These are phyloP conservation scores for Platichthys flesus DNA, from an alignment of 2,113 vertebrate genomes.

Conservation along the genomic window DNA sequence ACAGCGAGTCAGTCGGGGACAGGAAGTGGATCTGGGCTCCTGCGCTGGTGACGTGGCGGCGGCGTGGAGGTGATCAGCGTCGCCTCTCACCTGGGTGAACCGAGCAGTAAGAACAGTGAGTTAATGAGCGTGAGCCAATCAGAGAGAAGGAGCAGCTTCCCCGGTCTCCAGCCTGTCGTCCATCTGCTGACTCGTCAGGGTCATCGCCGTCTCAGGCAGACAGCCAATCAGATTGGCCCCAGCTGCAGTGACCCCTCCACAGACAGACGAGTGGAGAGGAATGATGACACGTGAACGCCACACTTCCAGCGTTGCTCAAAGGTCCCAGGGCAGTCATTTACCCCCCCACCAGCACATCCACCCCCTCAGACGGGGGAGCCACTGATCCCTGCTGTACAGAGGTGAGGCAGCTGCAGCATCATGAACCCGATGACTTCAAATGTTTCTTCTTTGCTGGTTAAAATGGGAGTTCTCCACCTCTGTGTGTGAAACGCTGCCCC, in stretches of 20 bases:
- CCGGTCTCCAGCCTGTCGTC: conserved; percentile 8
- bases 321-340: conserved; percentile 49
- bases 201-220: conserved; percentile 13
- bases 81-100: too few species aligned
- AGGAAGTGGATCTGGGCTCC: too few species aligned
- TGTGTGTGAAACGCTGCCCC: too few species aligned
- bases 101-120: neutral
- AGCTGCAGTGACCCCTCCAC: neutral
- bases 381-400: conserved; percentile 41
- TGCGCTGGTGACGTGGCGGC: too few species aligned
- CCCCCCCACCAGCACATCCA: neutral
- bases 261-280: neutral
- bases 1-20: too few species aligned
- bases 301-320: conserved; percentile 63
- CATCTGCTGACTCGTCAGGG: conserved; percentile 5
- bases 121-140: conserved; percentile 29
- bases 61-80: too few species aligned
- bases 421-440: neutral
- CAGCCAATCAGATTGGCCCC: conserved; percentile 35
- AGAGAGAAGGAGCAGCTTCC: conserved; percentile 20
- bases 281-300: conserved; percentile 47
- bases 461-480: neutral
- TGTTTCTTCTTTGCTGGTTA: neutral
- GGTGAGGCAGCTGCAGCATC: conserved; percentile 36
- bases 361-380: neutral